Base-by-base conservation (phyloP, 2,888 invertebrate species). In the Ceramica pisi region DNA sequence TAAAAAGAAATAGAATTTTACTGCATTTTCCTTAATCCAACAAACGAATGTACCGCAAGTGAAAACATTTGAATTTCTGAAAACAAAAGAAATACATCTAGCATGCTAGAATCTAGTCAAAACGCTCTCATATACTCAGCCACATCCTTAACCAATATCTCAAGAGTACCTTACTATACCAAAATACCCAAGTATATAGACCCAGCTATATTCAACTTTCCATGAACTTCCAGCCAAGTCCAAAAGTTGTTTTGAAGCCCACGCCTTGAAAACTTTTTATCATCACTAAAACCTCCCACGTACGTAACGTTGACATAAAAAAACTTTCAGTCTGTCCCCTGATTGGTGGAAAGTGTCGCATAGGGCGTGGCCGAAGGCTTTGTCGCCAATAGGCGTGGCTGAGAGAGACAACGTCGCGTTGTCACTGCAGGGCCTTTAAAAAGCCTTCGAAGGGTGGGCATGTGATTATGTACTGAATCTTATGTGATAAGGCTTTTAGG, bases 341-440 rank as follows among this genome's bases (percentile, higher is more conserved):
- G 78, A 94, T 95, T 95, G 95, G 95, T 92, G 91, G 91, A 92
- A 95, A 95, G 70, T 95, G 95, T 95, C 95, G 90, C 95, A 74
- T 67, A 89, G 89, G 95, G 95, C 95, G 95, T 95, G 95, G 91
- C 87, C 70, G 75, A 81, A 90, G 90, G 89, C 88, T 93, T 94
- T 95, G 95, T 95, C 95, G 94, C 95, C 93, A 92, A 93, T 89
- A 89, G 95, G 95, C 95, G 95, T 95, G 95, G 91, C 86, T 82
- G 90, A 91, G 85, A 78, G 92, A 89, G 92, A 92, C 91, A 86
- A 83, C 87, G 86, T 80, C 79, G 88, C 87, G 90, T 90, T 95
- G 95, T 95, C 95, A 95, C 91, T 93, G 94, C 84, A 57, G 84
- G 81, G 86, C 87, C 86, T 87, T 90, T 93, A 92, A 94, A 95